Percentiles rank a stretch among this genome's conserved stretches.
Conservation (phyloP, 2,113 vertebrate genomes). For the Pedionomus torquatus region DNA sequence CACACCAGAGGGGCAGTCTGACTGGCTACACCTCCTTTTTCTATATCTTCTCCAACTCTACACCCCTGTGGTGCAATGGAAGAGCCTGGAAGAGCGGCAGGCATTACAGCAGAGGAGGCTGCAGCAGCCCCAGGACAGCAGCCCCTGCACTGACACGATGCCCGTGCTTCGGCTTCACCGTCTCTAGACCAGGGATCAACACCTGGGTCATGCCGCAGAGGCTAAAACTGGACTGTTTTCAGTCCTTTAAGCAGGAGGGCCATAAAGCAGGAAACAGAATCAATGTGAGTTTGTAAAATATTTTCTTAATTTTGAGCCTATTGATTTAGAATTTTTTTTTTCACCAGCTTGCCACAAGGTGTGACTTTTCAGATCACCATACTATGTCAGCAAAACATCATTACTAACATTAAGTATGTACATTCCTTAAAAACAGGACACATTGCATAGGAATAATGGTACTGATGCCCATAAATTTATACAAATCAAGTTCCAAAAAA, state of each 20-base stretch:
- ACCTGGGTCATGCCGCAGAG: accelerated
- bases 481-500: not conserved
- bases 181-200: not conserved
- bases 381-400: not conserved
- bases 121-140: not conserved
- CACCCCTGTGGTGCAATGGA: accelerated
- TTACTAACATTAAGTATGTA: not conserved
- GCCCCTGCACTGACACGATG: accelerated
- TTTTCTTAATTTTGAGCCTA: not conserved
- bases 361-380: not conserved
- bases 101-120: not conserved
- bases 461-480: not conserved
- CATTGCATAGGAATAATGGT: not conserved
- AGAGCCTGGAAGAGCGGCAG: not conserved
- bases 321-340: not conserved
- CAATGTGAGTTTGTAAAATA: not conserved
- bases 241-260: not conserved
- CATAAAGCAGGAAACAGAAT: not conserved
- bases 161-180: not conserved
- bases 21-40: not conserved
- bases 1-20: not conserved
- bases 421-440: not conserved
- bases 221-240: not conserved
- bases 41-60: not conserved
- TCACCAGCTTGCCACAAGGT: not conserved